Conservation (phyloP, 2,113 vertebrate species). For the Paralichthys olivaceus region DNA sequence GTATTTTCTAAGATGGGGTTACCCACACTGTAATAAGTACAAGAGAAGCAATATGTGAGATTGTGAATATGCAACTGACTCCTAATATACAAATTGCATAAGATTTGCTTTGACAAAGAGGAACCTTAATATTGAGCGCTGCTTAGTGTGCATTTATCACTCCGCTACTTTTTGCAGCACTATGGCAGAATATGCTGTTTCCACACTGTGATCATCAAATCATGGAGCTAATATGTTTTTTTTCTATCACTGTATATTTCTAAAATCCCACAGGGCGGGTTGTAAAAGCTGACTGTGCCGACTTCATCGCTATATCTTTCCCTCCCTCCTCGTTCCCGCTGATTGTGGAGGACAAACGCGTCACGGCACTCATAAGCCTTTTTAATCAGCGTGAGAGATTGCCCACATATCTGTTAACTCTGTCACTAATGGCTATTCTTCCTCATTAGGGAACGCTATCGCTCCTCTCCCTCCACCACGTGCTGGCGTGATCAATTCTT, state of each 20-base stretch:
- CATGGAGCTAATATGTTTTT: not conserved
- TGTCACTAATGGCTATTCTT: constrained; percentile 74
- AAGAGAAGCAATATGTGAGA: not conserved
- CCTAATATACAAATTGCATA: not conserved
- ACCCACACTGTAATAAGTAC: not conserved
- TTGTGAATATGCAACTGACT: not conserved
- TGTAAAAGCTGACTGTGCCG: constrained; percentile 4
- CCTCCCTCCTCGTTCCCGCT: constrained; percentile 10
- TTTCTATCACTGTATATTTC: not conserved
- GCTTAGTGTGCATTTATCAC: not conserved
- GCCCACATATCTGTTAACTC: constrained; percentile 66
- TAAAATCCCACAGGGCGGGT: not conserved
- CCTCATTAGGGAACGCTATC: constrained; percentile 71
- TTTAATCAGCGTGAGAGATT: constrained; percentile 78
- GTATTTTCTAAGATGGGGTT: not conserved
- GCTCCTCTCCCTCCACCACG: constrained; percentile 42
- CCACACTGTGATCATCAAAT: not conserved
- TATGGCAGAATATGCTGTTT: not conserved
- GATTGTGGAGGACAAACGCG: constrained; percentile 61
- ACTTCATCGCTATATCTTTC: constrained; percentile 4
- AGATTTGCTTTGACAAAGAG: not conserved
- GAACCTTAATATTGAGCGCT: not conserved
- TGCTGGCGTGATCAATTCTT: constrained; percentile 70
- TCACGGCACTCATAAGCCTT: constrained; percentile 66
- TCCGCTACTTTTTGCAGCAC: not conserved